These are phyloP conservation scores for Invenusta paracnida DNA, from an alignment of 2,888 invertebrate species.

Conservation along the genomic window DNA sequence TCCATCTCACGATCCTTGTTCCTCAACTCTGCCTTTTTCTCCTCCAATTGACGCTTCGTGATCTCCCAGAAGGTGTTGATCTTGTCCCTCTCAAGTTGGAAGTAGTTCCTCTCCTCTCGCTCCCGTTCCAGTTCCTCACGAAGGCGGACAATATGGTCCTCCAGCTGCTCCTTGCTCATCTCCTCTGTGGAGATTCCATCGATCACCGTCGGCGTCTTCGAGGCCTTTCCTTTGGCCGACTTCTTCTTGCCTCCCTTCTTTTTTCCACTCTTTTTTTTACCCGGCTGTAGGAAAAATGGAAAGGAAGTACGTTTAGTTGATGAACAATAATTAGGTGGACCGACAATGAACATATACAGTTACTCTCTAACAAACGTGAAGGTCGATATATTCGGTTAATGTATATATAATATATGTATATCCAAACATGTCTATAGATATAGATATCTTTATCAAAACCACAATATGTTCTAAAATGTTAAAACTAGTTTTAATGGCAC, in stretches of 20 bases:
- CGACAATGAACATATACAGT: too few species aligned
- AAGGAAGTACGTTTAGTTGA: background rate
- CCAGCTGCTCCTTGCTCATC: conserved; percentile 86
- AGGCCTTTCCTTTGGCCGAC: conserved; percentile 55
- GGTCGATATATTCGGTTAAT: too few species aligned
- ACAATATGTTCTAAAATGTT: too few species aligned
- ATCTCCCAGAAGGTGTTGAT: conserved; percentile 92
- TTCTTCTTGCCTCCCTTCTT: conserved; percentile 56
- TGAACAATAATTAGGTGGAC: too few species aligned
- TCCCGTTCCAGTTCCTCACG: conserved; percentile 87
- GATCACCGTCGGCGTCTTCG: conserved; percentile 62
- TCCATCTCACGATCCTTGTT: conserved; percentile 81
- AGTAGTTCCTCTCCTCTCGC: conserved; percentile 87
- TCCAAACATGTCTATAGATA: too few species aligned
- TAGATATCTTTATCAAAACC: too few species aligned
- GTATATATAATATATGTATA: too few species aligned
- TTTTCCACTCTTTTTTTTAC: conserved; percentile 56
- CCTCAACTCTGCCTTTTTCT: conserved; percentile 69
- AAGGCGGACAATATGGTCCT: conserved; percentile 77
- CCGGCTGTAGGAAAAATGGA: too few species aligned
- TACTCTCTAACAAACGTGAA: too few species aligned
- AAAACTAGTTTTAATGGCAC: too few species aligned
- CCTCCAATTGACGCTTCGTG: conserved; percentile 79
- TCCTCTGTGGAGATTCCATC: conserved; percentile 86
- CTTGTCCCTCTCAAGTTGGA: conserved; percentile 88